Evolutionary conservation across 2,888 invertebrate genomes (phyloP), one percentile per base, ranked within the genome.

Genomic region (Oscheius sp.): DNA sequence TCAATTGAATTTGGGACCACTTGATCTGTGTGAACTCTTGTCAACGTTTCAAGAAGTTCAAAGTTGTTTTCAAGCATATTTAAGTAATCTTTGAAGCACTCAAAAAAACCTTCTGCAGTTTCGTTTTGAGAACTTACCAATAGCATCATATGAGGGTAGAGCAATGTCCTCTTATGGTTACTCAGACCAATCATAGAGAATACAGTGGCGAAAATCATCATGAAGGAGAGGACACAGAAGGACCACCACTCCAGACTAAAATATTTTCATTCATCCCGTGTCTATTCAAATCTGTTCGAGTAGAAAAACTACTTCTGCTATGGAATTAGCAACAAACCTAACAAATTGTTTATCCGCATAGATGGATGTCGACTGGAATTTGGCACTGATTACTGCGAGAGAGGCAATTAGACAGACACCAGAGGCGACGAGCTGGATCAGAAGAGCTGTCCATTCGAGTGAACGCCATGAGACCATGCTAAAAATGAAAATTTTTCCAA

Each of bases 381-480:
- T 78, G 1, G 82, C 82, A 20, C 73, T 68, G 14, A 79, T 80
- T 9, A 82, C 75, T 2, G 80, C 83, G 28, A 84, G 47, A 0
- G 80, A 77, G 1, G 80, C 71, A 6, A 83, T 71, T 12, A 84
- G 70, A 41, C 77, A 74, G 8, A 72, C 81, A 45, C 81, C 78
- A 2, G 82, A 82, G 36, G 80, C 62, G 2, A 83, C 83, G 20
- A 83, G 62, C 62, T 84, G 78, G 57, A 82, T 71, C n/a, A 83
- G 70, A 24, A 83, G 62, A 17, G 78, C 73, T 20, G 82, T 77
- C 80, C 80, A 82, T 17, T 83, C 81, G 22, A 82, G 68, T 3
- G 82, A 82, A 28, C 75, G 69, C 22, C 77, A 64, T 12, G 83
- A 79, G 17, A 82, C 77, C 82, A 82, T 81, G 62, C 74, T 77